phyloP scores from a whole-genome alignment of 2,888 invertebrate species.

The Psococerastis gibbosa region DNA sequence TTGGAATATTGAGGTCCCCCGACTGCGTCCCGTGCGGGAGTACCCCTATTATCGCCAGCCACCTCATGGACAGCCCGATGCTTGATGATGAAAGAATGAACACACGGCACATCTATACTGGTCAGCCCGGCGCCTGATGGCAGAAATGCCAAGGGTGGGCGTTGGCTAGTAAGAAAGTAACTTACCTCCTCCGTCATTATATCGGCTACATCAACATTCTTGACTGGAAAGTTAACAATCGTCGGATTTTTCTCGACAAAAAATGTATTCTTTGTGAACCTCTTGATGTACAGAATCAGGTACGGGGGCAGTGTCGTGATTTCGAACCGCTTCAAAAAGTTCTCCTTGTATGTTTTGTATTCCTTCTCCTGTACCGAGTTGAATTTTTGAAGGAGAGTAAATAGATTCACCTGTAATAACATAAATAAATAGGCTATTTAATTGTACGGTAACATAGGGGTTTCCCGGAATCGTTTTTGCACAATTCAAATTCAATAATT shows the following conservation, averaged over 20 bases:
- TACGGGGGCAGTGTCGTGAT: constrained; percentile 85
- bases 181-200: constrained; percentile 68
- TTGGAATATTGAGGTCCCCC: too few relatives aligned
- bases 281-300: constrained; percentile 87
- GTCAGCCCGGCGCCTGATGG: too few relatives aligned
- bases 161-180: too few relatives aligned
- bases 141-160: too few relatives aligned
- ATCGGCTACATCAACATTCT: constrained; percentile 94
- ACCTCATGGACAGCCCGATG: too few relatives aligned
- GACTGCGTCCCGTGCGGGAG: too few relatives aligned
- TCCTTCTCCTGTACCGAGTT: constrained; percentile 92
- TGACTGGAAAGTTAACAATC: constrained; percentile 98
- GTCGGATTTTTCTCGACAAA: constrained; percentile 99
- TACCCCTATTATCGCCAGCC: too few relatives aligned
- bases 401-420: constrained; percentile 62
- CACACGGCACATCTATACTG: too few relatives aligned
- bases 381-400: constrained; percentile 85
- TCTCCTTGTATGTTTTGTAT: constrained; percentile 98
- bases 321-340: constrained; percentile 91
- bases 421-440: constrained; percentile 6
- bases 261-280: constrained; percentile 98
- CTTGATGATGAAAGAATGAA: too few relatives aligned
- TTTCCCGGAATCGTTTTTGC: too few relatives aligned
- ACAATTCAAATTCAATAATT: too few relatives aligned
- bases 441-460: not conserved